Conservation (phyloP, 2,113 vertebrate genomes). For the Caranx ignobilis region DNA sequence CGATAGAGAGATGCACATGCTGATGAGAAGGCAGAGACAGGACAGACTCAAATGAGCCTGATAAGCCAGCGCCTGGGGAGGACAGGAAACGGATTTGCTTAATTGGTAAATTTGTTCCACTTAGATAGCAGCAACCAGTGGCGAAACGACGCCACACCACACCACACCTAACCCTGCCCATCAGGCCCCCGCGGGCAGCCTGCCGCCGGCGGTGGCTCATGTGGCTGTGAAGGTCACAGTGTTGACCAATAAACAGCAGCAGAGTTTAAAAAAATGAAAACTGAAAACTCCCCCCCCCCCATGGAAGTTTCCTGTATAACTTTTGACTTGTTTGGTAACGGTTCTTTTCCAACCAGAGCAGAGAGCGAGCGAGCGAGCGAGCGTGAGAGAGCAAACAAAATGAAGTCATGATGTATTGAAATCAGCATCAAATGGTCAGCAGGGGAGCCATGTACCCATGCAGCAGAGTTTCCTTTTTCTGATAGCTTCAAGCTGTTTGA, state of each 20-base stretch:
- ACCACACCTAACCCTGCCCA: constrained; percentile 30
- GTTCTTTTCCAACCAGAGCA: constrained; percentile 17
- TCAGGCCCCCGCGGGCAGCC: constrained; percentile 27
- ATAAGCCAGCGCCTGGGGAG: constrained; percentile 77
- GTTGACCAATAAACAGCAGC: constrained; percentile 28
- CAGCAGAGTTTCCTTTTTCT: constrained; percentile 24
- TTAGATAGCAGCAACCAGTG: constrained; percentile 83
- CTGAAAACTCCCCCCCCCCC: constrained; percentile 2
- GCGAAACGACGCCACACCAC: background rate
- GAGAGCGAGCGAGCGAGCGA: constrained; percentile 8
- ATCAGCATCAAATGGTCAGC: constrained; percentile 43
- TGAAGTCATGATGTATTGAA: constrained; percentile 5
- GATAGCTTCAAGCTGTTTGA: constrained; percentile 50
- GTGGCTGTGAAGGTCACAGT: constrained; percentile 32
- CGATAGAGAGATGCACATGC: constrained; percentile 76
- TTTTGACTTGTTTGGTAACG: background rate
- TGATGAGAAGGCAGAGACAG: constrained; percentile 78
- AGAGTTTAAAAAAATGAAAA: background rate
- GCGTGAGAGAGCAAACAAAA: constrained; percentile 23
- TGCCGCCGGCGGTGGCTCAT: background rate
- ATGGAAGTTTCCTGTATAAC: constrained; percentile 7
- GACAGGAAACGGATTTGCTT: constrained; percentile 86
- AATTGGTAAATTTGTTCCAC: constrained; percentile 91
- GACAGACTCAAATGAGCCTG: constrained; percentile 84
- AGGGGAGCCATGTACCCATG: constrained; percentile 13